These are phyloP conservation scores for Drosophila sordidula DNA, from an alignment of 2,888 invertebrate genomes.

Conservation along the genomic window DNA sequence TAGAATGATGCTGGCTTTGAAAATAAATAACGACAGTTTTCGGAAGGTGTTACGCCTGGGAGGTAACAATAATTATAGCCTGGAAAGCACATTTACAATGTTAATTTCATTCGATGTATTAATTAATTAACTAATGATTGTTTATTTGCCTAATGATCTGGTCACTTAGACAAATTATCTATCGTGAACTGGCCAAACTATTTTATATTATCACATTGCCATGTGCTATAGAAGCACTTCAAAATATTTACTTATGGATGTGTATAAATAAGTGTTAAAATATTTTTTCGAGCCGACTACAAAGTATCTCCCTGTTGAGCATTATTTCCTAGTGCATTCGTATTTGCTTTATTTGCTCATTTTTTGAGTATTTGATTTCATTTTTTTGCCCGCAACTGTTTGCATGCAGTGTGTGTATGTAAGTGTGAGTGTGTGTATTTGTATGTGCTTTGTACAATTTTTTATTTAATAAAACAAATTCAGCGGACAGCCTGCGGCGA, in stretches of 20 bases:
- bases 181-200: no score
- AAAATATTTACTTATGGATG: background rate
- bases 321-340: background rate
- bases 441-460: conserved; percentile 58
- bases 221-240: no score
- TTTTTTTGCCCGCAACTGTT: conserved; percentile 50
- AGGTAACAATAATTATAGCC: no score
- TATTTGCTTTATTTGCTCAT: conserved; percentile 61
- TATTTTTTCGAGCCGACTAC: background rate
- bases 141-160: no score
- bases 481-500: conserved; percentile 75
- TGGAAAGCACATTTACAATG: no score
- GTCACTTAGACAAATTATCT: no score
- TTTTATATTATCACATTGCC: no score
- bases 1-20: no score
- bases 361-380: conserved; percentile 78
- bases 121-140: no score
- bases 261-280: background rate
- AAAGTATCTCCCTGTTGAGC: conserved; percentile 4
- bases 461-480: conserved; percentile 81
- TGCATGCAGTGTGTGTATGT: conserved; percentile 23
- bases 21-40: no score
- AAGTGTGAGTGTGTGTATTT: conserved; percentile 13
- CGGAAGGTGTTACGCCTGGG: no score
- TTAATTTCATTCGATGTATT: no score